A percentile compares a stretch with the other conserved stretches of the same genome.
Conservation (phyloP, 2,888 invertebrate genomes). For the Congeria kusceri region DNA sequence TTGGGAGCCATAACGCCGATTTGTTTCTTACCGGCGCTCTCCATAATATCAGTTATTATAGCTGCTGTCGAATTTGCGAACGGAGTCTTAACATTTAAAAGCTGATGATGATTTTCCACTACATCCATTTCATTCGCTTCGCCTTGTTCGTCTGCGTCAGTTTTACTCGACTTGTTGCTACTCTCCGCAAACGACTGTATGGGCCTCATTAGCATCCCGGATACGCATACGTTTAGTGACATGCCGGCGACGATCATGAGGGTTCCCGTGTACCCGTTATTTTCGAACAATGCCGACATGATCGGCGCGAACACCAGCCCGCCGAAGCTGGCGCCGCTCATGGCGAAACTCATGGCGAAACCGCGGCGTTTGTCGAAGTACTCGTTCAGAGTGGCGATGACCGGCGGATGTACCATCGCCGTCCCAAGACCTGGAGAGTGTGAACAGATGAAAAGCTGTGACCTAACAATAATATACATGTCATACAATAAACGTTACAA, state of each 20-base stretch:
- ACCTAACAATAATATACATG: too few species aligned
- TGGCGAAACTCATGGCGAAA: conserved; percentile 46
- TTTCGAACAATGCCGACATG: conserved; percentile 41
- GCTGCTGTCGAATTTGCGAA: conserved; percentile 15
- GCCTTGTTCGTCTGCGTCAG: too few species aligned
- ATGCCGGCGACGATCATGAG: conserved; percentile 47
- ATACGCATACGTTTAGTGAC: conserved; percentile 41
- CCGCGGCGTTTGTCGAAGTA: conserved; percentile 58
- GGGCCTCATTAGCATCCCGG: conserved; percentile 49
- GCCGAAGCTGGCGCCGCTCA: conserved; percentile 51
- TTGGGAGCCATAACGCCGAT: not conserved
- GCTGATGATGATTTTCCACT: not conserved
- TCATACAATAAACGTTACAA: too few species aligned
- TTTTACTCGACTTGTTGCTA: not conserved
- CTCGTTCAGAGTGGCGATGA: conserved; percentile 36
- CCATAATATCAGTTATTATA: conserved; percentile 20
- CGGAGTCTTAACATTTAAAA: not conserved
- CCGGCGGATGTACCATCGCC: conserved; percentile 37
- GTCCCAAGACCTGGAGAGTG: conserved; percentile 38
- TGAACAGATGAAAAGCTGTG: too few species aligned
- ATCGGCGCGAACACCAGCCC: conserved; percentile 52
- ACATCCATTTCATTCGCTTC: not conserved
- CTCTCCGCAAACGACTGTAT: conserved; percentile 24
- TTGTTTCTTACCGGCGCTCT: conserved; percentile 4
- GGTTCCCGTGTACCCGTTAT: conserved; percentile 50